Conservation (phyloP, 2,113 vertebrate genomes). For the Phalacrocorax carbo region DNA sequence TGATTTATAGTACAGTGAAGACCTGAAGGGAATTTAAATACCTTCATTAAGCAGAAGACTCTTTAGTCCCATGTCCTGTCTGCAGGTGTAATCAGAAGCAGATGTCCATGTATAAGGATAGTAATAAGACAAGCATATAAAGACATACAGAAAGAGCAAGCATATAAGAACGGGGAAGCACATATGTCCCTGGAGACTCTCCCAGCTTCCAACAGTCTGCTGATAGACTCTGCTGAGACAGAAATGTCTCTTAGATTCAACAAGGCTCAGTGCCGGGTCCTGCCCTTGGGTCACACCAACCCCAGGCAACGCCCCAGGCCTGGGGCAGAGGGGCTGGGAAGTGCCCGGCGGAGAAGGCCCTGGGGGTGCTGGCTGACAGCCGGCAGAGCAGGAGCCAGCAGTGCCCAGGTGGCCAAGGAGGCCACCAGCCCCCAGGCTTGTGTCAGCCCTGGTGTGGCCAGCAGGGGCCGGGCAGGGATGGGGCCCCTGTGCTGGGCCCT, state of each 20-base stretch:
- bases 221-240: background rate
- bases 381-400: accelerated
- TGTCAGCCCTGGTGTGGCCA: background rate
- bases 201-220: background rate
- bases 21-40: background rate
- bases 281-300: background rate
- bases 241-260: background rate
- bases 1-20: background rate
- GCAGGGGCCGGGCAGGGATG: accelerated
- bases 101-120: accelerated
- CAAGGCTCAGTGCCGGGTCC: background rate
- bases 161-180: background rate
- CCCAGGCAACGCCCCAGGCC: accelerated
- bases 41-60: background rate
- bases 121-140: background rate
- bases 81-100: background rate
- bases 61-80: background rate
- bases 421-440: background rate
- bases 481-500: accelerated
- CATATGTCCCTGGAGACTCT: background rate
- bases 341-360: accelerated
- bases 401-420: background rate
- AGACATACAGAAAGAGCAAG: background rate
- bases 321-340: background rate
- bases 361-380: accelerated